These are phyloP conservation scores for Magallana gigas DNA, from an alignment of 1,140 invertebrate genomes.

Conservation along the genomic window DNA sequence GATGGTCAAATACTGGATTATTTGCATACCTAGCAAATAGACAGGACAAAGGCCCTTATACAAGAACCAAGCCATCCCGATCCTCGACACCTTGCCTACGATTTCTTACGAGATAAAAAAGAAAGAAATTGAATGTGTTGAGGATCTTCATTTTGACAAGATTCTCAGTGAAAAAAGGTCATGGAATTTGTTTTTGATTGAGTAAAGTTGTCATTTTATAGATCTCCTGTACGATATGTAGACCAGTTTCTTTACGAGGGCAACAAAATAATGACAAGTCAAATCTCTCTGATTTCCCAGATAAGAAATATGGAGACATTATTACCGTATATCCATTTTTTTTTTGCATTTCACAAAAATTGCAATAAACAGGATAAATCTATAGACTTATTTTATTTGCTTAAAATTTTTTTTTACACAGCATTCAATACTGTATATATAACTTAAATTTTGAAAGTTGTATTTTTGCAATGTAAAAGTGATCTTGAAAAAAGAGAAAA, in stretches of 20 bases:
- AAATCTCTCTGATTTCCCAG: neutral
- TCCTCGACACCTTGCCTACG: neutral
- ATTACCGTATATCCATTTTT: too few relatives aligned
- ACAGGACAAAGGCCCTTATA: neutral
- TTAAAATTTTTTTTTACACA: too few relatives aligned
- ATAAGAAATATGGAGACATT: neutral
- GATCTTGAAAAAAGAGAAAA: too few relatives aligned
- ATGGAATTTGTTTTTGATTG: slow-evolving; percentile 20
- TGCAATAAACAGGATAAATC: too few relatives aligned
- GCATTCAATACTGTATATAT: too few relatives aligned
- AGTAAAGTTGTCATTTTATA: slow-evolving; percentile 2
- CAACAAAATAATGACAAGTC: slow-evolving; percentile 4
- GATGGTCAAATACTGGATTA: slow-evolving; percentile 18
- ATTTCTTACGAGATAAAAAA: slow-evolving; percentile 3
- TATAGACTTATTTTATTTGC: too few relatives aligned
- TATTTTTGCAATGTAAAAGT: too few relatives aligned
- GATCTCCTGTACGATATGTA: neutral
- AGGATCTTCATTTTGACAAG: slow-evolving; percentile 16
- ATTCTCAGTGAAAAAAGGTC: neutral
- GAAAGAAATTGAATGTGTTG: slow-evolving; percentile 18
- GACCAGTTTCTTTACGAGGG: neutral
- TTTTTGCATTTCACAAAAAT: too few relatives aligned
- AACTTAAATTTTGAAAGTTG: too few relatives aligned
- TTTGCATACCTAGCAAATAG: slow-evolving; percentile 17
- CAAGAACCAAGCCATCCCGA: neutral